A percentile compares a stretch with the other conserved stretches of the same genome.
phyloP scores from a whole-genome alignment of 1,140 invertebrate species.

The Drosophila sulfurigaster region DNA sequence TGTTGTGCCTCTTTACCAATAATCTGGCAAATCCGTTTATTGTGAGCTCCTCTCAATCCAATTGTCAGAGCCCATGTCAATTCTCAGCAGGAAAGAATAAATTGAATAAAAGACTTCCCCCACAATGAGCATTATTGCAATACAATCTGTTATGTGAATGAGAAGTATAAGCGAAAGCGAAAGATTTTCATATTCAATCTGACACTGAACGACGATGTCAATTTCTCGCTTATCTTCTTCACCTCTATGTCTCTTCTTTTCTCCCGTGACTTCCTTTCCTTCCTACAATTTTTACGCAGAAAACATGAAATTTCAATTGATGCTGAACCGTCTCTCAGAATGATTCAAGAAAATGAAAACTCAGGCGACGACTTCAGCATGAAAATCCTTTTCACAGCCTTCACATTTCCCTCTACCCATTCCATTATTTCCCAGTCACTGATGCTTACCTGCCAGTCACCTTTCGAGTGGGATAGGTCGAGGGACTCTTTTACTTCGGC shows the following conservation, averaged over 20 bases:
- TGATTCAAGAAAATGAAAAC: slow-evolving; percentile 3
- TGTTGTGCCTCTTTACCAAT: slow-evolving; percentile 20
- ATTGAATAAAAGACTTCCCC: slow-evolving; percentile 12
- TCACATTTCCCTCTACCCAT: background rate
- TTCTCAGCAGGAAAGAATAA: slow-evolving; percentile 1
- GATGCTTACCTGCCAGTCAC: slow-evolving; percentile 27
- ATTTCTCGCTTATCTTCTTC: slow-evolving; percentile 39
- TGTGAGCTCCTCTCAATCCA: slow-evolving; percentile 22
- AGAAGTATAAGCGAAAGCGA: slow-evolving; percentile 12
- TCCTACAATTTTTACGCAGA: background rate
- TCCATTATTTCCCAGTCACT: background rate
- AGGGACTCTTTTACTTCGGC: background rate
- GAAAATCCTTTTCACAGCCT: slow-evolving; percentile 52
- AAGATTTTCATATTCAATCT: slow-evolving; percentile 49
- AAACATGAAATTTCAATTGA: slow-evolving; percentile 42
- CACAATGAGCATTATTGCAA: slow-evolving; percentile 40
- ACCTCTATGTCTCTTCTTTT: background rate
- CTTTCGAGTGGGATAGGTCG: background rate
- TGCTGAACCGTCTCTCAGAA: background rate
- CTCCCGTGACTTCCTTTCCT: background rate
- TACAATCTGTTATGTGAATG: slow-evolving; percentile 34
- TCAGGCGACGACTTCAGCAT: slow-evolving; percentile 42
- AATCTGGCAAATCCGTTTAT: slow-evolving; percentile 36
- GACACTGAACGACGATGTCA: slow-evolving; percentile 66
- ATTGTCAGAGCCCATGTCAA: slow-evolving; percentile 12